Percentiles rank a stretch among this genome's conserved stretches.
Conservation (phyloP, 2,888 invertebrate genomes). For the Agapetus fuscipes region DNA sequence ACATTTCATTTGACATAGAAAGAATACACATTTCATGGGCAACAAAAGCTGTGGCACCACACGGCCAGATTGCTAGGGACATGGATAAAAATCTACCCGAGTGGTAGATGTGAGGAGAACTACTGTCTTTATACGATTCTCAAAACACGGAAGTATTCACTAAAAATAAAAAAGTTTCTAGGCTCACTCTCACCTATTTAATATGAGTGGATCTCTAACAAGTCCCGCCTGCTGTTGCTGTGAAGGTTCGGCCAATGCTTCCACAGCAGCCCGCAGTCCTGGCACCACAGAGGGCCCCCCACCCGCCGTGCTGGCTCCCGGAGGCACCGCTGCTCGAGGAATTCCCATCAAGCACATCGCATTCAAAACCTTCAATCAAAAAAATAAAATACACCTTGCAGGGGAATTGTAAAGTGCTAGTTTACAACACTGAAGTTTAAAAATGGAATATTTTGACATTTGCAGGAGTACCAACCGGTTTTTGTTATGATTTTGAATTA, state of each 20-base stretch:
- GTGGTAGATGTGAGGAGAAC: too few relatives aligned
- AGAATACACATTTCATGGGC: too few relatives aligned
- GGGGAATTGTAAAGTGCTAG: constrained; percentile 11
- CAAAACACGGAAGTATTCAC: too few relatives aligned
- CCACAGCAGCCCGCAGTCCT: constrained; percentile 78
- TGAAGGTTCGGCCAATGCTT: constrained; percentile 73
- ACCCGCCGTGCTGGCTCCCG: constrained; percentile 44
- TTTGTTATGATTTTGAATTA: too few relatives aligned
- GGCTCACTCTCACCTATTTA: constrained; percentile 37
- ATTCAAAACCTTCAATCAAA: constrained; percentile 71
- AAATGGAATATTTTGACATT: neutral
- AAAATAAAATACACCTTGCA: constrained; percentile 22
- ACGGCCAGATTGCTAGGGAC: too few relatives aligned
- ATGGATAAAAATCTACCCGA: too few relatives aligned
- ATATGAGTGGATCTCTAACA: constrained; percentile 32
- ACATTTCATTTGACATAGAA: too few relatives aligned
- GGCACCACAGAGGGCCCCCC: constrained; percentile 66
- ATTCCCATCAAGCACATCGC: constrained; percentile 74
- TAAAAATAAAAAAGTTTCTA: too few relatives aligned
- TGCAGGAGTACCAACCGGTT: neutral
- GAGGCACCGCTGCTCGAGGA: constrained; percentile 49
- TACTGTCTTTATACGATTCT: too few relatives aligned
- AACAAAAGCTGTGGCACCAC: too few relatives aligned
- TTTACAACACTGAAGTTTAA: constrained; percentile 5
- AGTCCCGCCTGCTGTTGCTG: constrained; percentile 55